phyloP scores from a whole-genome alignment of 2,888 invertebrate species.

The Schizaphis graminum region DNA sequence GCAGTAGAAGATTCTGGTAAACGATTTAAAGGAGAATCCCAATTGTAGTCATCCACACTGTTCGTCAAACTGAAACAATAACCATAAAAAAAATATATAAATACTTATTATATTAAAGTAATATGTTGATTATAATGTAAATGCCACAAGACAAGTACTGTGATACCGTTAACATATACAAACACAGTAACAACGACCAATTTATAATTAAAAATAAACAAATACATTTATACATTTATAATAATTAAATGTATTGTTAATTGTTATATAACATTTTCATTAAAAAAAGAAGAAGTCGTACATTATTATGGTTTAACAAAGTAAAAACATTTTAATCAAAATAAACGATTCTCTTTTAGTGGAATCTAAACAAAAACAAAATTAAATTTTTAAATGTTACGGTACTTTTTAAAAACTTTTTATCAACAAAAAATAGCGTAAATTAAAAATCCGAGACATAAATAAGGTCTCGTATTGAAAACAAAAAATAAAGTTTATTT shows the following conservation, averaged over 20 bases:
- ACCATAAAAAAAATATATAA: background rate
- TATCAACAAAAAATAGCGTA: background rate
- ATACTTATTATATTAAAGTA: background rate
- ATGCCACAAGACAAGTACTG: background rate
- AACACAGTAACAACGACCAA: background rate
- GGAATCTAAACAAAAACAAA: background rate
- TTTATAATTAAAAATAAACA: background rate
- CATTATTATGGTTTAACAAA: background rate
- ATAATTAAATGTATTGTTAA: background rate
- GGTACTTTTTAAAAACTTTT: background rate
- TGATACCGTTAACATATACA: background rate
- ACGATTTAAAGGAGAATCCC: constrained; percentile 69
- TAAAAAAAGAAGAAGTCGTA: background rate
- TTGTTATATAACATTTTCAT: background rate
- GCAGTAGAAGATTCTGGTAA: constrained; percentile 65
- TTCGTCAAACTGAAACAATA: background rate
- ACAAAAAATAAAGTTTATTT: background rate
- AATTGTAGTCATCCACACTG: constrained; percentile 50
- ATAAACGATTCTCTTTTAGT: too few species aligned
- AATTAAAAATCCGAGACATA: background rate
- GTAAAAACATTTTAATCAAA: background rate
- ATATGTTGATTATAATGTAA: background rate
- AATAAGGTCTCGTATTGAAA: background rate
- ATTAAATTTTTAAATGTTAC: background rate
- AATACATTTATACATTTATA: background rate